A percentile compares a stretch with the other conserved stretches of the same genome.
Conservation (phyloP, 1,140 invertebrate species). For the Tetramorium alpestre region DNA sequence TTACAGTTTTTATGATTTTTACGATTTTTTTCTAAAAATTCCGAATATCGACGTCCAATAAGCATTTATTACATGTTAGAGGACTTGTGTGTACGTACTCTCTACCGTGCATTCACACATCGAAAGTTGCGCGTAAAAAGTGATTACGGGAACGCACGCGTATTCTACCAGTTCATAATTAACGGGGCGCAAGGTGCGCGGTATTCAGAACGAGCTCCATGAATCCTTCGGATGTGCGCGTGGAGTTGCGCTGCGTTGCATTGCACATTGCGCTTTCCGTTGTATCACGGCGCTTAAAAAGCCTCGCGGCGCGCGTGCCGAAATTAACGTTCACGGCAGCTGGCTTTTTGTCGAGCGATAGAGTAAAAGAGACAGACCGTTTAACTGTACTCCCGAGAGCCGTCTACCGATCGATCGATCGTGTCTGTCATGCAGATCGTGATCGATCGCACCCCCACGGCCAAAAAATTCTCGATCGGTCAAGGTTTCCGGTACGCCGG, state of each 20-base stretch:
- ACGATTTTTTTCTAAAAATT: background rate
- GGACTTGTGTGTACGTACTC: background rate
- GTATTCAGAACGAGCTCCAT: slow-evolving; percentile 16
- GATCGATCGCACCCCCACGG: slow-evolving; percentile 44
- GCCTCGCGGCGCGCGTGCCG: slow-evolving; percentile 36
- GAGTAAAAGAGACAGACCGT: slow-evolving; percentile 19
- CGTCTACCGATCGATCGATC: background rate
- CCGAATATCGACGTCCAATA: background rate
- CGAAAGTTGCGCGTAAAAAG: slow-evolving; percentile 46
- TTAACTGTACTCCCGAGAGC: slow-evolving; percentile 1
- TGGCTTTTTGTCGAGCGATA: slow-evolving; percentile 38
- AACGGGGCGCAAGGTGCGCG: slow-evolving; percentile 49
- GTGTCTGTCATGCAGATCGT: too few relatives aligned
- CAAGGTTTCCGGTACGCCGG: background rate
- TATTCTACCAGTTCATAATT: slow-evolving; percentile 10
- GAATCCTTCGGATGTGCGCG: background rate
- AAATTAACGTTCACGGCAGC: slow-evolving; percentile 62
- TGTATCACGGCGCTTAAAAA: slow-evolving; percentile 55
- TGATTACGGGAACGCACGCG: background rate
- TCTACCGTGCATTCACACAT: background rate
- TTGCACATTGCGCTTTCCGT: slow-evolving; percentile 66
- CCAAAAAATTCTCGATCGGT: background rate
- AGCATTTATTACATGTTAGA: background rate
- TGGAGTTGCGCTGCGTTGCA: slow-evolving; percentile 40
- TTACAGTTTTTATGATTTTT: background rate